Evolutionary conservation across 2,797 vertebrate genomes (phyloP).

Genomic region (Lepus oiostolus): DNA sequence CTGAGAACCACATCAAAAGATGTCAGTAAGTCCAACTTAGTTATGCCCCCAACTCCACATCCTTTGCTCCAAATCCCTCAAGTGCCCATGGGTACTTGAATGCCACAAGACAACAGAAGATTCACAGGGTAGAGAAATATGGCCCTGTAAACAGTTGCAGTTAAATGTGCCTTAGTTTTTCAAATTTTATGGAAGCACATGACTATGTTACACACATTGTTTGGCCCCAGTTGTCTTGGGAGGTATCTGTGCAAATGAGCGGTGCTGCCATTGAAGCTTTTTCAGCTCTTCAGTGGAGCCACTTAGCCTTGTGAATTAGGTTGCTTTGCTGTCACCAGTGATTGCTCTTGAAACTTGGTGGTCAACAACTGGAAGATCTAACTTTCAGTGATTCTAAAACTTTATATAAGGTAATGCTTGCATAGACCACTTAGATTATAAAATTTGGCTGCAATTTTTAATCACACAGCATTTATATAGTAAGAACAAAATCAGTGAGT

Average conservation of each 20-base stretch:
- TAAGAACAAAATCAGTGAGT: slow-evolving; percentile 55
- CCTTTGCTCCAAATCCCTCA: background rate
- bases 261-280: background rate
- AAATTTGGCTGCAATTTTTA: slow-evolving; percentile 62
- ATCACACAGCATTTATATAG: background rate
- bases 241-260: background rate
- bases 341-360: slow-evolving; percentile 6
- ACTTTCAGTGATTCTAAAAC: background rate
- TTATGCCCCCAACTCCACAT: background rate
- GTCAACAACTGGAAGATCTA: background rate
- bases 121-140: background rate
- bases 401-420: background rate
- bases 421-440: background rate
- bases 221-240: background rate
- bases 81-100: background rate
- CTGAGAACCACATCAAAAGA: background rate
- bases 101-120: background rate
- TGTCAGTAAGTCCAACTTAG: background rate
- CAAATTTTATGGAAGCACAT: background rate
- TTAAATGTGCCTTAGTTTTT: background rate
- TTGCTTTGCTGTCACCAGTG: background rate
- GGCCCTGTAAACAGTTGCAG: background rate
- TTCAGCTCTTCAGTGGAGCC: background rate
- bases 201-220: background rate
- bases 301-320: background rate